Evolutionary conservation across 30 jellyfish, hydroid and myxozoan genomes (phyloP).

Genomic region (Rhopilema esculentum): DNA sequence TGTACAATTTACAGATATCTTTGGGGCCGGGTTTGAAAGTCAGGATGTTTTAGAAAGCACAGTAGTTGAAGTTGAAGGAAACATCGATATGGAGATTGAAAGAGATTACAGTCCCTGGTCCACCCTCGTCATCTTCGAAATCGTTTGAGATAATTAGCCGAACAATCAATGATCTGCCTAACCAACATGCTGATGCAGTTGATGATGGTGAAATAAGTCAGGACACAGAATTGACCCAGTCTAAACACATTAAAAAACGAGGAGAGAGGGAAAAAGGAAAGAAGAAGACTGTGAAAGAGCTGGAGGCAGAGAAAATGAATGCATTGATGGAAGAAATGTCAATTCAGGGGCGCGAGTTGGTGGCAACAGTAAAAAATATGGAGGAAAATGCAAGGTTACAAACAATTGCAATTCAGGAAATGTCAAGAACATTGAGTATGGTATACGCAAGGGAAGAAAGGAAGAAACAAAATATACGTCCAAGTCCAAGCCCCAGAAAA

Average conservation of each 20-base stretch:
- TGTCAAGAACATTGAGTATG: background rate
- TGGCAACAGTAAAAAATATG: constrained; percentile 1
- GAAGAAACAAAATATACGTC: background rate
- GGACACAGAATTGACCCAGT: background rate
- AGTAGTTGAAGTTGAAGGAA: background rate
- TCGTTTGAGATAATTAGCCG: background rate
- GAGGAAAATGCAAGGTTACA: background rate
- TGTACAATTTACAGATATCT: constrained; percentile 1
- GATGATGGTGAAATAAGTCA: background rate
- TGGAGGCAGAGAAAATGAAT: constrained; percentile 18
- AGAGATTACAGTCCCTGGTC: no score
- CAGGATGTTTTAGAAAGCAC: constrained; percentile 4
- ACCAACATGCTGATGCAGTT: background rate
- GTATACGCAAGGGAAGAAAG: background rate
- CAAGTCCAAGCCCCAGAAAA: constrained; percentile 17
- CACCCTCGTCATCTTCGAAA: no score
- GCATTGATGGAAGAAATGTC: constrained; percentile 11
- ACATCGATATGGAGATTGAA: background rate
- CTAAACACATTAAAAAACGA: background rate
- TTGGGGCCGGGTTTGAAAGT: constrained; percentile 7
- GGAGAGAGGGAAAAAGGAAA: constrained; percentile 9
- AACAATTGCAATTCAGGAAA: background rate
- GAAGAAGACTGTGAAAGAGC: constrained; percentile 17
- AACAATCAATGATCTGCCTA: background rate
- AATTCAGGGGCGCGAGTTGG: constrained; percentile 2